Evolutionary conservation across 2,888 invertebrate genomes (phyloP), one percentile per base, ranked within the genome.

Genomic region (Bhutanitis thaidina): DNA sequence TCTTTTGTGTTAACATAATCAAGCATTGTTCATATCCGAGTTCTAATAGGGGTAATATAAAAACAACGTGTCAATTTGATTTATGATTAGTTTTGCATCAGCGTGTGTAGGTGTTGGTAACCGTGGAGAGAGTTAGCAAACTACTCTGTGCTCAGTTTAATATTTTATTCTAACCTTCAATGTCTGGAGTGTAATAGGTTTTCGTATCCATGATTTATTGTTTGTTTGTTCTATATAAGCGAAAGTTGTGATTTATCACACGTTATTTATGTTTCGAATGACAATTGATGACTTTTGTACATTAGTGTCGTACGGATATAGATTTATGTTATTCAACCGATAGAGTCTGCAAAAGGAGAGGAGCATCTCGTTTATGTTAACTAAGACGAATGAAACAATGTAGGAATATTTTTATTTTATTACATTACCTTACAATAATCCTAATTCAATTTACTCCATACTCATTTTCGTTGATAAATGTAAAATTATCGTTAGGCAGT

Each of bases 201-300:
- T 70, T 65, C 60, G 66, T 68, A 61, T 53, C 57, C 53, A 65
- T 77, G 75, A 77, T 77, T 70, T 74, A 79, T 67, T 61, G 59
- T 74, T 73, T 77, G 75, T 77, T 77, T 77, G 71, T 72, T 64
- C 62, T 59, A 63, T 66, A 64, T 61, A 64, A 61, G 67, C 62
- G 72, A 74, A 71, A 73, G 72, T 62, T 52, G 49, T 58, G 62
- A 61, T 64, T 64, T 63, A 60, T 62, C 63, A 56, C 60, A 55
- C 55, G 62, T 61, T 61, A 61, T 55, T 64, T 59, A 60, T 63
- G 59, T 62, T 55, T 56, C 58, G 57, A 62, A 58, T 62, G 58
- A 51, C 51, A 51, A 51, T 51, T 46, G 51, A 46, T 46, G 51
- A 51, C 51, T 51, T 51, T 51, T 51, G 41, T 36, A 40, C 45